Evolutionary conservation across 1,140 invertebrate genomes (phyloP).

Genomic region (Pentalonia nigronervosa): DNA sequence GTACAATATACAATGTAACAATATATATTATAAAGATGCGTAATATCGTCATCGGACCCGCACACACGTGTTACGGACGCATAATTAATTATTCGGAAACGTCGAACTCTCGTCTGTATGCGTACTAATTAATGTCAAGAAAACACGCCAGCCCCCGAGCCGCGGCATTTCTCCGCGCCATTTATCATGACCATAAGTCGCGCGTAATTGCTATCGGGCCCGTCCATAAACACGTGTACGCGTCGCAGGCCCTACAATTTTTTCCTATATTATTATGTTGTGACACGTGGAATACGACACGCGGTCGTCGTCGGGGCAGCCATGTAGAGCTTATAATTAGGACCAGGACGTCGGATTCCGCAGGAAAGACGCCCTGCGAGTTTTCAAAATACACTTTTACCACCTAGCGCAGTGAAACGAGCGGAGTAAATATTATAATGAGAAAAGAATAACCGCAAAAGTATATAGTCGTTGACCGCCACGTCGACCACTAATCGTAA

Average conservation of each 20-base stretch:
- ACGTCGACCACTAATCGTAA: too few relatives aligned
- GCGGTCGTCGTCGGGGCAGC: neutral
- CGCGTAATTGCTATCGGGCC: neutral
- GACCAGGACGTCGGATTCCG: neutral
- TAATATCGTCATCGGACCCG: neutral
- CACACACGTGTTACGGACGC: neutral
- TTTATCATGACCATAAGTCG: neutral
- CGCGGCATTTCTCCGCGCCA: neutral
- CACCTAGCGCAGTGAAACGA: neutral
- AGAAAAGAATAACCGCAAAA: neutral
- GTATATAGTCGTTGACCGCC: too few relatives aligned
- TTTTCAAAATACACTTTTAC: neutral
- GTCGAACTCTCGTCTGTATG: slow-evolving; percentile 8
- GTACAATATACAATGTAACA: too few relatives aligned
- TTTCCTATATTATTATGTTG: neutral
- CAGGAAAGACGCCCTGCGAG: neutral
- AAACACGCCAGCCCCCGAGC: neutral
- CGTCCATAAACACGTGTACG: neutral
- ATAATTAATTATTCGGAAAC: neutral
- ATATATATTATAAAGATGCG: neutral
- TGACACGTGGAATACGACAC: neutral
- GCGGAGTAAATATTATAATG: neutral
- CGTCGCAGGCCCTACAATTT: neutral
- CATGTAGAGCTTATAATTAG: neutral
- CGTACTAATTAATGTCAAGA: slow-evolving; percentile 10